Evolutionary conservation across 2,113 vertebrate species (phyloP).

Genomic region (Carlito syrichta): DNA sequence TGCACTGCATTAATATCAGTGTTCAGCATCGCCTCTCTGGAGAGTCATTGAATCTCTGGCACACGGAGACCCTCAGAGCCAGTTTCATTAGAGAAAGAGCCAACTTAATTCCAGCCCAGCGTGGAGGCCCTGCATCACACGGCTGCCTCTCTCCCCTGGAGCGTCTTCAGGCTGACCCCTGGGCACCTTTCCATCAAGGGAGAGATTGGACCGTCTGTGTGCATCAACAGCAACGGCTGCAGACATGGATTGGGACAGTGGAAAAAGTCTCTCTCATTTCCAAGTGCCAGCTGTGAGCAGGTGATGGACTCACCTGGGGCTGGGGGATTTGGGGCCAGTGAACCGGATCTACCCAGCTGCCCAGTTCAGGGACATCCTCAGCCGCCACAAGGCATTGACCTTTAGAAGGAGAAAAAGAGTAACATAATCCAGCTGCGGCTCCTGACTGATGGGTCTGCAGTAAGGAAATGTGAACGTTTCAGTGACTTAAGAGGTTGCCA

Average conservation of each 20-base stretch:
- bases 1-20: fast-evolving
- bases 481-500: background rate
- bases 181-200: constrained; percentile 34
- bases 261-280: constrained; percentile 65
- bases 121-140: constrained; percentile 17
- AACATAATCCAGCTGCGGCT: background rate
- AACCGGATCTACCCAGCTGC: constrained; percentile 33
- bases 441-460: background rate
- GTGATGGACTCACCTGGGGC: constrained; percentile 46
- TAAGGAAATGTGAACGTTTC: constrained; percentile 24
- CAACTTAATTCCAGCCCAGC: constrained; percentile 45
- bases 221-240: constrained; percentile 39
- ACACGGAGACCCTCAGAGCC: constrained; percentile 4
- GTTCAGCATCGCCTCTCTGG: background rate
- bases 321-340: background rate
- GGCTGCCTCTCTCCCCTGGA: constrained; percentile 15
- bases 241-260: constrained; percentile 62
- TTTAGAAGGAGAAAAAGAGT: constrained; percentile 49
- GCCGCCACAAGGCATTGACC: constrained; percentile 35
- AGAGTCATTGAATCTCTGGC: background rate
- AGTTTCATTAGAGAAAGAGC: constrained; percentile 63
- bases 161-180: constrained; percentile 15
- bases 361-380: background rate
- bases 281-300: background rate
- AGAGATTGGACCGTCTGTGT: constrained; percentile 15